Conservation (phyloP, 2,888 invertebrate genomes). For the Drosophila suboccidentalis region DNA sequence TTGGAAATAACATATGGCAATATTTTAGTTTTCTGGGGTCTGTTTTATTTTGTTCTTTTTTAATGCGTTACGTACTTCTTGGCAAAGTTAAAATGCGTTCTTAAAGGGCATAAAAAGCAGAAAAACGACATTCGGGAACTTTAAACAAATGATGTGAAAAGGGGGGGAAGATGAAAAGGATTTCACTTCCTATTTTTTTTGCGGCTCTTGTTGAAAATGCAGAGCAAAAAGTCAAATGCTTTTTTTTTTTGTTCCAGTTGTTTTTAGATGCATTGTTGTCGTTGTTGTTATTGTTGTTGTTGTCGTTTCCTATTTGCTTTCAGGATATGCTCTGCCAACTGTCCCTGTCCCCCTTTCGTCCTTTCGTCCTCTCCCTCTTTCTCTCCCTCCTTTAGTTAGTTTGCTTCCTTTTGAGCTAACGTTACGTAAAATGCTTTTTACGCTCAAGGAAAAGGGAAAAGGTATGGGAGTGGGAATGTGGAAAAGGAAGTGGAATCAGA, state of each 20-base stretch:
- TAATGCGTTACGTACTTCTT: not conserved
- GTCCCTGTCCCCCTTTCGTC: conserved; percentile 5
- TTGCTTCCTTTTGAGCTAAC: conserved; percentile 29
- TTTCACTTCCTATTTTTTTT: conserved; percentile 5
- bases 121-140: conserved; percentile 21
- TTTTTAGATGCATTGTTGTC: conserved; percentile 34
- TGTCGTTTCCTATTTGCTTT: conserved; percentile 58
- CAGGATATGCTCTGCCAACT: conserved; percentile 56
- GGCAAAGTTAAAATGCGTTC: no score
- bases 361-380: not conserved
- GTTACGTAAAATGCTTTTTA: conserved; percentile 66
- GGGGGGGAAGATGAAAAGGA: not conserved
- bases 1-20: no score
- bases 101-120: not conserved
- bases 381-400: not conserved
- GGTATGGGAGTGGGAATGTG: conserved; percentile 7
- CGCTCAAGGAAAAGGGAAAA: conserved; percentile 22
- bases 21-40: no score
- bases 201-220: conserved; percentile 36
- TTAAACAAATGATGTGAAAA: conserved; percentile 54
- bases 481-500: conserved; percentile 36
- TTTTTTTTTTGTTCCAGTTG: conserved; percentile 17
- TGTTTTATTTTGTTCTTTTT: not conserved
- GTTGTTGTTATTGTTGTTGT: conserved; percentile 6
- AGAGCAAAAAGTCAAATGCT: conserved; percentile 57